Percentiles rank a stretch among this genome's conserved stretches.
phyloP scores from a whole-genome alignment of 2,888 invertebrate species.

The Glaucopsyche alexis region DNA sequence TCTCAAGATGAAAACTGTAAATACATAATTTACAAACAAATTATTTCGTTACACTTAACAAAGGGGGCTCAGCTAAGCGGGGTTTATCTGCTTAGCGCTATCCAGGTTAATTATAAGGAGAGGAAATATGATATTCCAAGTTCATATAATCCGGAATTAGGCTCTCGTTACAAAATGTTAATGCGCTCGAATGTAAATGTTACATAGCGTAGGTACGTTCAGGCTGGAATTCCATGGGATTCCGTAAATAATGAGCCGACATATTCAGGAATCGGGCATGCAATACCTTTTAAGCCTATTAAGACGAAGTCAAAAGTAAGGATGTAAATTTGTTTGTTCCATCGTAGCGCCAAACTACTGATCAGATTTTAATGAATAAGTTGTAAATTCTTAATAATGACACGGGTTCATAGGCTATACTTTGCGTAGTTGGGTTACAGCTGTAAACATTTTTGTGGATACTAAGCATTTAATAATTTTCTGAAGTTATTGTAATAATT shows the following conservation, averaged over 20 bases:
- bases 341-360: no score
- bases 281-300: no score
- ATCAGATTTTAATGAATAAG: no score
- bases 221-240: neutral
- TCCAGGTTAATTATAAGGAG: constrained; percentile 22
- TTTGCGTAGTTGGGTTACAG: no score
- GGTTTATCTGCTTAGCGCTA: constrained; percentile 22
- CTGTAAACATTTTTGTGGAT: no score
- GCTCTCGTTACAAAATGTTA: constrained; percentile 10
- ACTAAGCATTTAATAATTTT: neutral
- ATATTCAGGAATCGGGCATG: neutral
- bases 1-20: neutral
- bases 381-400: no score
- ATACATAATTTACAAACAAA: constrained; percentile 10
- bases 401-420: no score
- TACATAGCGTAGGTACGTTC: neutral
- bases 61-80: neutral
- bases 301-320: no score
- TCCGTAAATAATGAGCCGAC: constrained; percentile 1
- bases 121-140: constrained; percentile 24
- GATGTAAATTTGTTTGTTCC: no score
- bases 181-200: constrained; percentile 11
- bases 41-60: neutral
- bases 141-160: constrained; percentile 19
- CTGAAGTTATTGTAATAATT: no score